Base-by-base conservation (phyloP, 2,797 vertebrate genomes). In the Enteromius unitaeniatus region DNA sequence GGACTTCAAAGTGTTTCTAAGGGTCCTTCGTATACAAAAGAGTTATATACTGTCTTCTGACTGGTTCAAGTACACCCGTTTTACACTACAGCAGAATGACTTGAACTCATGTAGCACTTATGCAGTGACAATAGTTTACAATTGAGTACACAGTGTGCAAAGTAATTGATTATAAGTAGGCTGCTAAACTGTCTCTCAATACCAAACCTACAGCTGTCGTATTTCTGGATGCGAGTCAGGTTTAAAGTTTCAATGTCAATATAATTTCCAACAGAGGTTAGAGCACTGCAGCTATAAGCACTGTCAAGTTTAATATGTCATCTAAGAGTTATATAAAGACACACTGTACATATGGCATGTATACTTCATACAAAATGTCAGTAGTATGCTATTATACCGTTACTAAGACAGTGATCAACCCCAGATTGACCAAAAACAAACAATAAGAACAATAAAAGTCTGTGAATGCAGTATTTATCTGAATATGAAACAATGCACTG, bases 401-500 rank as follows among this genome's bases (percentile, higher is more conserved):
- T n/a, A 19, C 15, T 45, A 21, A 60, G 4, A 13, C 37, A 62
- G 37, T 14, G n/a, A 19, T 21, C 40, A 34, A 69, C 26, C 53
- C 17, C 37, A 47, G 40, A 21, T 62, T 81, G 9, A 72, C 53
- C 60, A 53, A 23, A 49, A 51, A 67, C 10, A 75, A 75, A 65
- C 31, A 65, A 23, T 40, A 42, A 49, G 28, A 51, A 64, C 70
- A 53, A 51, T 42, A 14, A 26, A 62, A 26, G 37, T 60, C 77
- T 14, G 28, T 51, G 47, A 53, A 51, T 15, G 49, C 72, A 28
- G 31, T 53, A 53, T 67, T 67, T 68, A n/a, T 26, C 28, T 67
- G 28, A 79, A 68, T 37, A 15, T 51, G 34, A 75, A 67, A 82
- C 81, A 76, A 76, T 82, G 60, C 45, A 53, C 23, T 37, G 76